Evolutionary conservation across 2,888 invertebrate species (phyloP).

Genomic region (Dryomyza anilis): DNA sequence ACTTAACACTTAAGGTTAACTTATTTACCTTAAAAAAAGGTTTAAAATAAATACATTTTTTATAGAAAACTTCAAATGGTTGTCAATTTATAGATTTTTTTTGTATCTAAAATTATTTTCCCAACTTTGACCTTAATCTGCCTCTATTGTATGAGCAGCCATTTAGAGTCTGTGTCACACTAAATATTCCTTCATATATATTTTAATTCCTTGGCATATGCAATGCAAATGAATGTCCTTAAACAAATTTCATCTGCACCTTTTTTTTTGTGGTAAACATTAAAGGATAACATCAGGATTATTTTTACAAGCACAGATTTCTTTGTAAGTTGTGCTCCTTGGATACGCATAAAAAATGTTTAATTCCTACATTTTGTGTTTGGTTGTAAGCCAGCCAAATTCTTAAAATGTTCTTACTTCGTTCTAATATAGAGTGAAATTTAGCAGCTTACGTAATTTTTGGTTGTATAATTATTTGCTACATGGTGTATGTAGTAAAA

Average conservation of each 20-base stretch:
- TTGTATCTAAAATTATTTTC: not conserved
- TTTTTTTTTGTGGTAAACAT: not conserved
- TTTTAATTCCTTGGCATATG: not conserved
- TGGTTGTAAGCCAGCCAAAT: not conserved
- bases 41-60: no score
- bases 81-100: not conserved
- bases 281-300: slow-evolving; percentile 8
- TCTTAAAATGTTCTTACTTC: not conserved
- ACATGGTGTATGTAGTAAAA: no score
- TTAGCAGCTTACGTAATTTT: not conserved
- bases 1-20: not conserved
- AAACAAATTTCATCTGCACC: not conserved
- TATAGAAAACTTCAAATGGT: not conserved
- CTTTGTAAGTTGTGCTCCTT: not conserved
- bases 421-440: slow-evolving; percentile 2
- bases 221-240: not conserved
- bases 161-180: no score
- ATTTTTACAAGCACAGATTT: not conserved
- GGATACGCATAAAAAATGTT: slow-evolving; percentile 3
- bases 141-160: not conserved
- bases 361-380: not conserved
- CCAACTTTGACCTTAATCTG: not conserved
- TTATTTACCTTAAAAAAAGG: no score
- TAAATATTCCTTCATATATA: not conserved
- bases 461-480: not conserved